Conservation (phyloP, 2,113 vertebrate species). For the Clarias macrocephalus region DNA sequence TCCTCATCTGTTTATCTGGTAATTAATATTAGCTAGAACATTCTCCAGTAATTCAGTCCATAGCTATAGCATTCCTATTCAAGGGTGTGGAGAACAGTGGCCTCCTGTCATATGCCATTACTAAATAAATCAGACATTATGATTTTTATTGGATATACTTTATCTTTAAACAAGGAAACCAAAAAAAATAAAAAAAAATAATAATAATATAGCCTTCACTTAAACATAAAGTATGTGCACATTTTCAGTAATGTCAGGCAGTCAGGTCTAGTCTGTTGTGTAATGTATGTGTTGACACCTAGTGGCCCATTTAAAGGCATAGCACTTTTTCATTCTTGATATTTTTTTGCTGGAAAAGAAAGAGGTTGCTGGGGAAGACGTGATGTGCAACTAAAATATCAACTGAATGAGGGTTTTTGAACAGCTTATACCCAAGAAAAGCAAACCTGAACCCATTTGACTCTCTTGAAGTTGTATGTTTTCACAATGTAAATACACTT, state of each 20-base stretch:
- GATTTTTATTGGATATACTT: slow-evolving; percentile 4
- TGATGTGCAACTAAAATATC: slow-evolving; percentile 2
- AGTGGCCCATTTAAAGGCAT: slow-evolving; percentile 47
- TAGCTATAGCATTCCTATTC: neutral
- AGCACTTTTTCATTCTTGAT: slow-evolving; percentile 14
- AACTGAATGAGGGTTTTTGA: slow-evolving; percentile 8
- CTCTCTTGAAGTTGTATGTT: slow-evolving; percentile 7
- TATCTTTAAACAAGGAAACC: neutral
- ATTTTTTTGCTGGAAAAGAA: neutral
- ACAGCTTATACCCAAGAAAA: slow-evolving; percentile 20
- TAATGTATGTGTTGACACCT: slow-evolving; percentile 57
- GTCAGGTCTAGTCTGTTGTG: neutral
- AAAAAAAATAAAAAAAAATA: neutral
- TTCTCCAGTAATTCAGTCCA: neutral
- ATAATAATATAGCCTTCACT: neutral
- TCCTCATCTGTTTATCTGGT: neutral
- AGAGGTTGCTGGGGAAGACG: neutral
- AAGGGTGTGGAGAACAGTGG: slow-evolving; percentile 24
- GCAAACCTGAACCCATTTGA: slow-evolving; percentile 10
- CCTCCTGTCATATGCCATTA: slow-evolving; percentile 33
- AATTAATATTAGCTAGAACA: slow-evolving; percentile 3
- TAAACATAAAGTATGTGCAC: neutral
- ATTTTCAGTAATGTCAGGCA: neutral
- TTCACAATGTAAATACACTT: slow-evolving; percentile 21
- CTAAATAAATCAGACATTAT: slow-evolving; percentile 10